phyloP scores from a whole-genome alignment of 2,888 invertebrate species.

The Ectemnius continuus region DNA sequence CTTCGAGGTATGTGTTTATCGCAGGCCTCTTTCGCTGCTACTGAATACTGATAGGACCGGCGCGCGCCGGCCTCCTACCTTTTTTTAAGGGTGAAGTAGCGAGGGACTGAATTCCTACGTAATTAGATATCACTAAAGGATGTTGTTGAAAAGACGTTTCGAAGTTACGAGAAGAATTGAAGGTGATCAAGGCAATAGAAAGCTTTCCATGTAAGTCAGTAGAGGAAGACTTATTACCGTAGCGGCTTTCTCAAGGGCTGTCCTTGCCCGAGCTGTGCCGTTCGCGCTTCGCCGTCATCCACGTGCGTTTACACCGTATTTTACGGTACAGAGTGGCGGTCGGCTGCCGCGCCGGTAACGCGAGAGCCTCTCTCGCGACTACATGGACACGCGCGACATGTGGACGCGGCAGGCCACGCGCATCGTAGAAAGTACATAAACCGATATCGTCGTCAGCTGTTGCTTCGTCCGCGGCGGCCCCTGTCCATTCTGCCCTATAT shows the following conservation, averaged over 20 bases:
- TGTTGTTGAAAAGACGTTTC: too few relatives aligned
- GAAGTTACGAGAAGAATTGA: too few relatives aligned
- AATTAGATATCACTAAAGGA: too few relatives aligned
- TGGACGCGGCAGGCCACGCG: conserved; percentile 11
- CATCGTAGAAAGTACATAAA: conserved; percentile 61
- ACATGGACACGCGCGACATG: conserved; percentile 29
- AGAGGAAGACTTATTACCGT: too few relatives aligned
- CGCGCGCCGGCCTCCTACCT: conserved; percentile 13
- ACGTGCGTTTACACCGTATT: conserved; percentile 60
- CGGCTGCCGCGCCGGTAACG: conserved; percentile 49
- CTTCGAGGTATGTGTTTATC: too few relatives aligned
- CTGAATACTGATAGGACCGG: too few relatives aligned
- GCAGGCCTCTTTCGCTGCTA: too few relatives aligned
- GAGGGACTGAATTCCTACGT: too few relatives aligned
- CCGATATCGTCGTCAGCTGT: conserved; percentile 69
- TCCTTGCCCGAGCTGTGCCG: neutral
- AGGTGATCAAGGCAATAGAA: too few relatives aligned
- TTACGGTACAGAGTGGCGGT: conserved; percentile 46
- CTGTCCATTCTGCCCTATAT: conserved; percentile 18
- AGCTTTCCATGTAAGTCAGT: too few relatives aligned
- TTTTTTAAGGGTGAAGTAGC: neutral
- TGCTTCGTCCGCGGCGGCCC: conserved; percentile 55
- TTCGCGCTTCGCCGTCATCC: conserved; percentile 29
- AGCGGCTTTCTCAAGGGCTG: too few relatives aligned
- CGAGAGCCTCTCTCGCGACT: conserved; percentile 58